Evolutionary conservation across 2,797 vertebrate genomes (phyloP).

Genomic region (Leucoraja ocellata): DNA sequence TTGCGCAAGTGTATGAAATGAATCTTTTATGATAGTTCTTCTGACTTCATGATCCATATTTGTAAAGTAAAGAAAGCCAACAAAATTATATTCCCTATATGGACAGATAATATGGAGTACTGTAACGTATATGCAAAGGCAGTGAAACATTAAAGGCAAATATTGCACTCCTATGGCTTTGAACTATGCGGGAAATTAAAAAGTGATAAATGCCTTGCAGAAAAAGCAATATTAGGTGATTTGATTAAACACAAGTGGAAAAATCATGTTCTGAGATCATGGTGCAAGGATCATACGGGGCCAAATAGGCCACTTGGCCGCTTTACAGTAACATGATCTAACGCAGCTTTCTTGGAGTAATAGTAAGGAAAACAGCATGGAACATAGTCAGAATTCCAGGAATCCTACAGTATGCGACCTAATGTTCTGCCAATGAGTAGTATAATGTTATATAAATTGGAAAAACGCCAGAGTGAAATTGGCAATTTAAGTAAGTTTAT

Average conservation of each 20-base stretch:
- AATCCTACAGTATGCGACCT: slow-evolving; percentile 34
- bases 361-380: slow-evolving; percentile 18
- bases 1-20: background rate
- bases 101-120: background rate
- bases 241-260: background rate
- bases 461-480: slow-evolving; percentile 27
- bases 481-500: slow-evolving; percentile 27
- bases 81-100: background rate
- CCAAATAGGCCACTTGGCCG: slow-evolving; percentile 27
- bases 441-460: slow-evolving; percentile 39
- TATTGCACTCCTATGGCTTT: background rate
- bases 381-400: slow-evolving; percentile 37
- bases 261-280: slow-evolving; percentile 27
- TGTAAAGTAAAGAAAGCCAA: background rate
- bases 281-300: background rate
- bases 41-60: background rate
- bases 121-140: background rate
- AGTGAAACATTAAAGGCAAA: background rate
- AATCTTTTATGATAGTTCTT: background rate
- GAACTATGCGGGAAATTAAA: background rate
- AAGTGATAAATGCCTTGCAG: background rate
- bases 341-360: slow-evolving; percentile 36
- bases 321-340: slow-evolving; percentile 37
- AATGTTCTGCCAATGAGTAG: slow-evolving; percentile 36
- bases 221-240: background rate